Evolutionary conservation across 2,113 vertebrate species (phyloP).

Genomic region (Callospermophilus lateralis): DNA sequence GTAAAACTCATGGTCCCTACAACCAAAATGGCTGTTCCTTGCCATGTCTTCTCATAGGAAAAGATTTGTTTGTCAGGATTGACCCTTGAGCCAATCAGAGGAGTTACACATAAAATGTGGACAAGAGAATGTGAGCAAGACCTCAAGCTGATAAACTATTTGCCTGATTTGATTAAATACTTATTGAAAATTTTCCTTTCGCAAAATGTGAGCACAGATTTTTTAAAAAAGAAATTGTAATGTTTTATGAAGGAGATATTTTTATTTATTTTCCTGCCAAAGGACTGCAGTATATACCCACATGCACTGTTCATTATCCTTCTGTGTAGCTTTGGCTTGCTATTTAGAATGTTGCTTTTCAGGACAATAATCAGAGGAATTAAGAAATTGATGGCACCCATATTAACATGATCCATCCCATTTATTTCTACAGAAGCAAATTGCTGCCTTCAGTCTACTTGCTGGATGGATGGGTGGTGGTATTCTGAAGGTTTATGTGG

Average conservation of each 20-base stretch:
- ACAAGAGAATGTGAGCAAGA: background rate
- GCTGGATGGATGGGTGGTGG: background rate
- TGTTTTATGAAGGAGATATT: background rate
- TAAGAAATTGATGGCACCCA: background rate
- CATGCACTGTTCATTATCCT: background rate
- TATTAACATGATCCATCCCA: background rate
- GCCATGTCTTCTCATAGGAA: background rate
- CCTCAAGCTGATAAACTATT: background rate
- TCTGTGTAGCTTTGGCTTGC: slow-evolving; percentile 30
- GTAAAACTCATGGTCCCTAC: background rate
- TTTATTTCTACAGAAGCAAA: background rate
- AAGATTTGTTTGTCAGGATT: background rate
- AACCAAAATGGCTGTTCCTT: background rate
- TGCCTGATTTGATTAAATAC: slow-evolving; percentile 39
- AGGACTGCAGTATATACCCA: background rate
- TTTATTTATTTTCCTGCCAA: background rate
- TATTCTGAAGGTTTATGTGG: background rate
- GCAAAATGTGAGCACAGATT: slow-evolving; percentile 35
- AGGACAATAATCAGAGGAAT: background rate
- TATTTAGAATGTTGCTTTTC: background rate
- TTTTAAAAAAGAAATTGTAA: background rate
- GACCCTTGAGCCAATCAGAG: background rate
- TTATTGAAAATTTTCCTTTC: background rate
- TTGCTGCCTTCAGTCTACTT: background rate
- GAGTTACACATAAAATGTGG: background rate